Conservation (phyloP, 2,113 vertebrate species). For the Mesocricetus auratus region DNA sequence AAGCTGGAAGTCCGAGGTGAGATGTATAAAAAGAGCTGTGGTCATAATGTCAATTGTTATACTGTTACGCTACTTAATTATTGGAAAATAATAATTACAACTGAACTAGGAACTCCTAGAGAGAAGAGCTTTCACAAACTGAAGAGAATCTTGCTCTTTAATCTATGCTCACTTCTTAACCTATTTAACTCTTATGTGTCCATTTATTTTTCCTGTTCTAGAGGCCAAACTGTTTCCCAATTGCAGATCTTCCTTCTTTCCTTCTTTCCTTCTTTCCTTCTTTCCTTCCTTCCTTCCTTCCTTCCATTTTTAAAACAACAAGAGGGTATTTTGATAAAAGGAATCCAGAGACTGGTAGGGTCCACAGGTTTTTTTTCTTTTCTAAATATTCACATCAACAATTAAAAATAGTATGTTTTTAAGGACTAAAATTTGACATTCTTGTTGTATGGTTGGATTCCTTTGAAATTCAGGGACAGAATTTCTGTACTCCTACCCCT, state of each 20-base stretch:
- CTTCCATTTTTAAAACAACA: background rate
- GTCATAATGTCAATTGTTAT: background rate
- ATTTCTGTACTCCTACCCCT: background rate
- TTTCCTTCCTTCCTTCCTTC: background rate
- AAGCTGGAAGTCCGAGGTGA: background rate
- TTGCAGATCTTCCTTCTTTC: background rate
- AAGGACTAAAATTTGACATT: background rate
- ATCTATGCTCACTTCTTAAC: background rate
- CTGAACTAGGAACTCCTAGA: background rate
- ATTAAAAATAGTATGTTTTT: background rate
- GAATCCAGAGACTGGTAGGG: background rate
- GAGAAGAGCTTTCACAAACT: background rate
- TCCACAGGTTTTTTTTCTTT: background rate
- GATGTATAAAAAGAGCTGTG: background rate
- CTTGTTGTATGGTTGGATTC: background rate
- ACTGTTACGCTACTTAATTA: background rate
- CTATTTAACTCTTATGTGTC: background rate
- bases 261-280: background rate
- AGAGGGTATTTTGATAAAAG: background rate
- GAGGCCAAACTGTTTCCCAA: background rate
- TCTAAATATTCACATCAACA: constrained; percentile 2
- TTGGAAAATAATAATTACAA: constrained; percentile 11
- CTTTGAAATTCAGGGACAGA: background rate
- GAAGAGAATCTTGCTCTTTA: background rate
- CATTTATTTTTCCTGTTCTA: background rate